Conservation (phyloP, 1,140 invertebrate genomes). For the Drosophila pachea region DNA sequence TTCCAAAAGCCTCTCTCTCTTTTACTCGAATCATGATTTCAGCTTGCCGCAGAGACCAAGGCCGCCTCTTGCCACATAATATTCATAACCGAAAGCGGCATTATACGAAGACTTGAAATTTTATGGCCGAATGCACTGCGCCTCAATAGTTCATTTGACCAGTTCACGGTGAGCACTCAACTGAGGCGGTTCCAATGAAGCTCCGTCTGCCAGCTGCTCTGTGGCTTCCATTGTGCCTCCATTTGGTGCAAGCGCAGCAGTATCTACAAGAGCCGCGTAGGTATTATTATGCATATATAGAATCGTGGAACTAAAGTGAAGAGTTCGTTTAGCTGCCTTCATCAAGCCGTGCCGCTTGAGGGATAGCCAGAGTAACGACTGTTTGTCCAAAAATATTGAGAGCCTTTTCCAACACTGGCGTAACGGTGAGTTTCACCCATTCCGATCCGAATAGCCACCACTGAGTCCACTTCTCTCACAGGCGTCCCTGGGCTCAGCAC, state of each 20-base stretch:
- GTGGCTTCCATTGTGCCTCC: conserved; percentile 19
- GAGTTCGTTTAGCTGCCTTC: conserved; percentile 23
- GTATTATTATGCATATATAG: conserved; percentile 5
- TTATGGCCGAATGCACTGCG: conserved; percentile 8
- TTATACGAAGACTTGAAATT: conserved; percentile 11
- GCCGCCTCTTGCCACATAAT: conserved; percentile 30
- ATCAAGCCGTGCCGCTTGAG: conserved; percentile 38
- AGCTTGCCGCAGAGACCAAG: conserved; percentile 34
- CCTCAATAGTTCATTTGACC: conserved; percentile 6
- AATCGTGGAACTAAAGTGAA: not conserved
- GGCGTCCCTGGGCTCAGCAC: conserved; percentile 42
- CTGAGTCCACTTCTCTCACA: not conserved
- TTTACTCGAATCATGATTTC: not conserved
- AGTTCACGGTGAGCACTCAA: conserved; percentile 32
- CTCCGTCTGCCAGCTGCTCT: conserved; percentile 2
- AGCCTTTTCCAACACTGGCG: conserved; percentile 34
- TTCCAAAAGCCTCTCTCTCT: not conserved
- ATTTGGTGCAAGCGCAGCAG: conserved; percentile 11
- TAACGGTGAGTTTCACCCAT: conserved; percentile 21
- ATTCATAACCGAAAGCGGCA: conserved; percentile 10
- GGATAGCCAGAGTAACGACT: conserved; percentile 10
- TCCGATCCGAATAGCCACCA: not conserved
- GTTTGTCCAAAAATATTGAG: conserved; percentile 22
- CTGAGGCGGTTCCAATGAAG: conserved; percentile 36
- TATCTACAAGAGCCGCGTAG: conserved; percentile 32